A percentile compares a stretch with the other conserved stretches of the same genome.
Evolutionary conservation across 2,888 invertebrate genomes (phyloP).

Genomic region (Anaspis maculata): DNA sequence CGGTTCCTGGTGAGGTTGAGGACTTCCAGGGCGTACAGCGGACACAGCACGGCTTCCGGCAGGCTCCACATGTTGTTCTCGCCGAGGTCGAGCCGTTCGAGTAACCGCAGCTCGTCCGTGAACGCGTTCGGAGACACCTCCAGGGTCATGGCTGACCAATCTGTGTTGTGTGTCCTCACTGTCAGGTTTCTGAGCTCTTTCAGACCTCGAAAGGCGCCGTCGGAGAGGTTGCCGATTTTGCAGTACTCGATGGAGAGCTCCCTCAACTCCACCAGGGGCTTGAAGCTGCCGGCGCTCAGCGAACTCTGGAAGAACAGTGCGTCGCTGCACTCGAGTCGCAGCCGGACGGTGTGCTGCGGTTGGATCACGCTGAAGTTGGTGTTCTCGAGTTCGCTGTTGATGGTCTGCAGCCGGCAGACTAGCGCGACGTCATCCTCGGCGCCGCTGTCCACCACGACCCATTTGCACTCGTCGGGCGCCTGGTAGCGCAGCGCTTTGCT

Average conservation of each 20-base stretch:
- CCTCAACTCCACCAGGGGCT: conserved; percentile 64
- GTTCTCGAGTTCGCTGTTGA: conserved; percentile 74
- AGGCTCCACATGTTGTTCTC: conserved; percentile 75
- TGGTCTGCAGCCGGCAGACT: conserved; percentile 65
- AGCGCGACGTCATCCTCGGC: conserved; percentile 60
- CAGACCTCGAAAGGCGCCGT: conserved; percentile 74
- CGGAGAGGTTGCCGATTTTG: conserved; percentile 72
- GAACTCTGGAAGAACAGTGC: conserved; percentile 74
- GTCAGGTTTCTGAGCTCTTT: conserved; percentile 71
- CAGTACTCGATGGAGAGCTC: conserved; percentile 75
- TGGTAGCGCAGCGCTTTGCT: conserved; percentile 61
- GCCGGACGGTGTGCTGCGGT: conserved; percentile 67
- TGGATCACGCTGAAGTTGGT: conserved; percentile 78
- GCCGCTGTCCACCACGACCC: conserved; percentile 62
- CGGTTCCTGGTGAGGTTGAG: conserved; percentile 74
- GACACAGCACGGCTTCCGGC: conserved; percentile 68
- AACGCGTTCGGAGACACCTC: conserved; percentile 68
- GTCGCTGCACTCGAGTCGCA: conserved; percentile 72
- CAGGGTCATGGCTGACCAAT: conserved; percentile 74
- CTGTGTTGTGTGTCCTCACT: conserved; percentile 74
- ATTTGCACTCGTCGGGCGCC: conserved; percentile 74
- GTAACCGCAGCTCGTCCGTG: conserved; percentile 61
- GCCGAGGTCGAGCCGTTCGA: conserved; percentile 67
- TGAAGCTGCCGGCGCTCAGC: conserved; percentile 66
- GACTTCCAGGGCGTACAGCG: conserved; percentile 63